Evolutionary conservation across 2,797 vertebrate genomes (phyloP).

Genomic region (Parauchenoglanis ngamensis): DNA sequence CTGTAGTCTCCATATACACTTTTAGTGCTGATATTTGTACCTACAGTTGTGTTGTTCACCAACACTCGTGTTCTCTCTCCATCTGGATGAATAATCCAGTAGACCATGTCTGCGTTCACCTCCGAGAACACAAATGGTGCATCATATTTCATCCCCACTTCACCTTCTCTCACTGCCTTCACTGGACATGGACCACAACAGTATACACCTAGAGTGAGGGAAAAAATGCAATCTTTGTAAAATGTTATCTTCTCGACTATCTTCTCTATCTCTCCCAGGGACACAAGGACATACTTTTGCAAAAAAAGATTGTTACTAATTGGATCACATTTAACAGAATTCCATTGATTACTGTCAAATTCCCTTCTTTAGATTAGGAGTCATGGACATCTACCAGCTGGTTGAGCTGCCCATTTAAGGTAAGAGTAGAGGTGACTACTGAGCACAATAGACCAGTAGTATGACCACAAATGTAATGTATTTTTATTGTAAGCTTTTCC

Average conservation of each 20-base stretch:
- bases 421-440: background rate
- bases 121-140: slow-evolving; percentile 77
- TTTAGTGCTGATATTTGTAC: slow-evolving; percentile 89
- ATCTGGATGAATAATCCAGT: slow-evolving; percentile 66
- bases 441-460: background rate
- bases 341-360: background rate
- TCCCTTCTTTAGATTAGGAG: background rate
- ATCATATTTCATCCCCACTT: slow-evolving; percentile 75
- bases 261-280: background rate
- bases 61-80: slow-evolving; percentile 60
- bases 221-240: background rate
- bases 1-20: slow-evolving; percentile 80
- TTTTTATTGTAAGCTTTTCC: background rate
- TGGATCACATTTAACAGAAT: background rate
- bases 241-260: background rate
- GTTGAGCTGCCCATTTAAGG: background rate
- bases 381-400: background rate
- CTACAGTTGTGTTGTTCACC: slow-evolving; percentile 66
- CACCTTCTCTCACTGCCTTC: slow-evolving; percentile 75
- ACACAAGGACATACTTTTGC: background rate
- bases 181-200: slow-evolving; percentile 81
- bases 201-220: slow-evolving; percentile 66
- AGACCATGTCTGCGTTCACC: slow-evolving; percentile 78
- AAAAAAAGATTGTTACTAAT: background rate
- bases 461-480: background rate